Percentiles rank a stretch among this genome's conserved stretches.
These are phyloP conservation scores for Blastobasis lacticolella DNA, from an alignment of 2,888 invertebrate species.

Conservation along the genomic window DNA sequence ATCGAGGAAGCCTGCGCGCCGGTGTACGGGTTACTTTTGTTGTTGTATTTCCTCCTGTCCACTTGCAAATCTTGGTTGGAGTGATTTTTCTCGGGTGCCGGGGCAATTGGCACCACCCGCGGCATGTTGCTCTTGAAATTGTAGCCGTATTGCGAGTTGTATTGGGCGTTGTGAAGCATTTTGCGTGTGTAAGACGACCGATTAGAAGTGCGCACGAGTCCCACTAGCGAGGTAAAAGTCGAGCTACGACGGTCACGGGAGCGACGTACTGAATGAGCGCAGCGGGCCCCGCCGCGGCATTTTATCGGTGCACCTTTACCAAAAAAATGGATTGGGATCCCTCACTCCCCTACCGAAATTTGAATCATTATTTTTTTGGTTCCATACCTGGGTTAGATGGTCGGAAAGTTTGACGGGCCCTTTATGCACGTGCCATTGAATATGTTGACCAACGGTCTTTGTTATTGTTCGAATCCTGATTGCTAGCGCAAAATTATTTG, in stretches of 20 bases:
- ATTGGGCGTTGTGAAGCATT: conserved; percentile 42
- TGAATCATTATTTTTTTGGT: conserved; percentile 44
- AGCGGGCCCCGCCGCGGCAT: conserved; percentile 34
- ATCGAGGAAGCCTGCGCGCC: conserved; percentile 87
- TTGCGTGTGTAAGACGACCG: conserved; percentile 3
- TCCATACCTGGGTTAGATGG: conserved; percentile 51
- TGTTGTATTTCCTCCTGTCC: conserved; percentile 79
- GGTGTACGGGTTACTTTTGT: conserved; percentile 66
- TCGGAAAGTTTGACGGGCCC: conserved; percentile 29
- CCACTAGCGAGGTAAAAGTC: conserved; percentile 10
- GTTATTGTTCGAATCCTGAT: conserved; percentile 9
- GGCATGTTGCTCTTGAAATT: conserved; percentile 26
- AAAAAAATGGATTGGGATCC: conserved; percentile 59
- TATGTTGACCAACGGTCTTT: conserved; percentile 33
- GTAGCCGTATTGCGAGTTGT: conserved; percentile 14
- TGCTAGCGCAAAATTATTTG: conserved; percentile 8
- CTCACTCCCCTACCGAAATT: conserved; percentile 47
- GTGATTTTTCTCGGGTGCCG: conserved; percentile 61
- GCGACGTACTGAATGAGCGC: conserved; percentile 52
- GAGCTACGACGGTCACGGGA: conserved; percentile 30
- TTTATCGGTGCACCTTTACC: conserved; percentile 51
- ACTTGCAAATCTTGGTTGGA: conserved; percentile 37
- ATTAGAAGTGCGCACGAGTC: conserved; percentile 20
- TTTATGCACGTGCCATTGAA: conserved; percentile 62
- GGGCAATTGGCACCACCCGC: conserved; percentile 68